Base-by-base conservation (phyloP, 2,797 vertebrate genomes). In the Periparus ater region DNA sequence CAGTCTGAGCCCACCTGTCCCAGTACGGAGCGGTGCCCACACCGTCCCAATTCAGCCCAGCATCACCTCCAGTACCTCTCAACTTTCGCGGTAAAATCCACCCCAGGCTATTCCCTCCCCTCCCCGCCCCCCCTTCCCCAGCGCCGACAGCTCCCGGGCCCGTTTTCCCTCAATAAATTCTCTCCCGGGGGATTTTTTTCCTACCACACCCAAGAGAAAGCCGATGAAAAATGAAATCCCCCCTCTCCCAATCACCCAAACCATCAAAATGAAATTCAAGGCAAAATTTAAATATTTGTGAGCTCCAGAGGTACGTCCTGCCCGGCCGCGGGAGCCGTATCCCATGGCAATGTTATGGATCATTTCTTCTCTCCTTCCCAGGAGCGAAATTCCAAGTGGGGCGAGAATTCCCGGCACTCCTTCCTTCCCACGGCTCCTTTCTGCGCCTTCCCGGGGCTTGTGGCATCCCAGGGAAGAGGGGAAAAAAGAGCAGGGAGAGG, bases 321-420 rank as follows among this genome's bases (percentile, higher is more conserved):
- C 30, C 48, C 10, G 7, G 20, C 55, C 9, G 17, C 14, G 8
- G 27, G 26, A 55, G 42, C 45, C 10, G 10, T 18, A 17, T 26
- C 54, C 30, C 30, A 42, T 85, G 95, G 96, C 94, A 96, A 94
- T 44, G 91, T 95, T 48, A 53, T 55, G 88, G 93, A 73, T 94
- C 95, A 86, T 95, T 96, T 83, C 7, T 66, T 44, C 48, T 92
- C 81, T 91, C 92, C 90, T 95, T 95, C 94, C 91, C 91, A 36
- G 48, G 67, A 93, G 90, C 75, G 29, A 94, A 93, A 92, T 65
- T 71, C 18, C 72, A 36, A 17, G 34, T 16, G 21, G 5, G 7
- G 7, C 13, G 32, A 44, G 50, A 40, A 74, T 44, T 92, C 60
- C 42, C 21, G 8, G 5, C 29, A 60, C 12, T 29, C 57, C 27